These are phyloP conservation scores for Oncorhynchus keta DNA, from an alignment of 2,113 vertebrate genomes.

Conservation along the genomic window DNA sequence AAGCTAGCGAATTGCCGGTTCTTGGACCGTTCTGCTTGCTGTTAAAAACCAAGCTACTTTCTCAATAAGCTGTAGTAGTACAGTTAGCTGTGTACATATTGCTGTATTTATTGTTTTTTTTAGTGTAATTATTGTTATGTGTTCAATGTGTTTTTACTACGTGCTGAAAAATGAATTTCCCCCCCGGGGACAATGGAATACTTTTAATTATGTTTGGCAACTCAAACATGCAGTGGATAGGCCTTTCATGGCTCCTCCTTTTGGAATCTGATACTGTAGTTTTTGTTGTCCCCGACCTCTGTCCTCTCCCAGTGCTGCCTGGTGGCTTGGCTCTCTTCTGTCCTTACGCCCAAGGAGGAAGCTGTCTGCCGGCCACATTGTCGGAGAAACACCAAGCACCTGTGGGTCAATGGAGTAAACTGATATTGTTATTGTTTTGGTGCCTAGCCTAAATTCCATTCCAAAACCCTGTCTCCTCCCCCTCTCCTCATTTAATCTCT, in stretches of 20 bases:
- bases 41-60: too few species aligned
- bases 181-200: conserved; percentile 4
- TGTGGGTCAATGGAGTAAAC: conserved; percentile 48
- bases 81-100: too few species aligned
- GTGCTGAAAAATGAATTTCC: background rate
- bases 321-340: background rate
- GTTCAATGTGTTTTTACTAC: background rate
- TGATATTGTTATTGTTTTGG: conserved; percentile 48
- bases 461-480: conserved; percentile 9
- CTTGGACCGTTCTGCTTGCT: background rate
- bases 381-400: conserved; percentile 49
- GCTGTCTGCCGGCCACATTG: conserved; percentile 47
- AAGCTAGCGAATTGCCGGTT: conserved; percentile 3
- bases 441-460: conserved; percentile 44
- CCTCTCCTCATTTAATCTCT: background rate
- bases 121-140: background rate
- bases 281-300: conserved; percentile 25
- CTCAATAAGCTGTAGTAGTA: too few species aligned
- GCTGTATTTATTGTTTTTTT: background rate
- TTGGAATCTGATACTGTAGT: conserved; percentile 27
- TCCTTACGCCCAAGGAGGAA: conserved; percentile 23
- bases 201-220: conserved; percentile 30
- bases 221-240: conserved; percentile 27
- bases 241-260: conserved; percentile 23
- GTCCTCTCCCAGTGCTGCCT: conserved; percentile 30